Conservation (phyloP, 1,140 invertebrate species). For the Dinoponera quadriceps region DNA sequence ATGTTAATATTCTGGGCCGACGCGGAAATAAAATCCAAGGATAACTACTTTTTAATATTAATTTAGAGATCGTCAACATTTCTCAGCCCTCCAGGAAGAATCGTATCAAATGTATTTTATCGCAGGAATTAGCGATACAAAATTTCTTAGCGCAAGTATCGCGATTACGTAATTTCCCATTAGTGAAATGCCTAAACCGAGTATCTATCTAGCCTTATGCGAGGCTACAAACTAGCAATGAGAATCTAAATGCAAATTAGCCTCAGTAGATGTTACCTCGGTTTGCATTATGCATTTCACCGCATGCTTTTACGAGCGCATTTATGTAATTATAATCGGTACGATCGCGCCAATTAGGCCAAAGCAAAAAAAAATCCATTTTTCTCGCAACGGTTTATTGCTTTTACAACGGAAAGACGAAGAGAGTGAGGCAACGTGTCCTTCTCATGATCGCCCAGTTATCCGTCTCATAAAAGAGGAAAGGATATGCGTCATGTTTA, state of each 20-base stretch:
- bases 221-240: not conserved
- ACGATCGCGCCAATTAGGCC: conserved; percentile 3
- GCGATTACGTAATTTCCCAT: conserved; percentile 28
- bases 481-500: conserved; percentile 17
- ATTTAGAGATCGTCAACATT: conserved; percentile 15
- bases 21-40: not conserved
- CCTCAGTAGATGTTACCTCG: not conserved
- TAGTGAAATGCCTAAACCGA: not conserved
- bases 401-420: not conserved
- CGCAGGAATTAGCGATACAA: not conserved
- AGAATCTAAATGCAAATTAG: conserved; percentile 42
- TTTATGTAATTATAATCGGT: conserved; percentile 37
- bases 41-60: not conserved
- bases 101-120: not conserved
- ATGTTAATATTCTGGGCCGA: not conserved
- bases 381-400: conserved; percentile 11
- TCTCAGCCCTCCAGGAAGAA: not conserved
- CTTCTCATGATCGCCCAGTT: not conserved
- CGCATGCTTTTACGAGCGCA: conserved; percentile 8
- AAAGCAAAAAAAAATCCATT: not conserved
- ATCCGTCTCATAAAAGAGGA: not conserved
- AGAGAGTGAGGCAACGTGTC: not conserved
- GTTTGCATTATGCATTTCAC: conserved; percentile 28
- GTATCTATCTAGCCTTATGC: not conserved
- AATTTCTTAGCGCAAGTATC: not conserved